Evolutionary conservation across 92 coral and sea anemone species (phyloP), one percentile per base, ranked within the genome.

Genomic region (Montipora capitata): DNA sequence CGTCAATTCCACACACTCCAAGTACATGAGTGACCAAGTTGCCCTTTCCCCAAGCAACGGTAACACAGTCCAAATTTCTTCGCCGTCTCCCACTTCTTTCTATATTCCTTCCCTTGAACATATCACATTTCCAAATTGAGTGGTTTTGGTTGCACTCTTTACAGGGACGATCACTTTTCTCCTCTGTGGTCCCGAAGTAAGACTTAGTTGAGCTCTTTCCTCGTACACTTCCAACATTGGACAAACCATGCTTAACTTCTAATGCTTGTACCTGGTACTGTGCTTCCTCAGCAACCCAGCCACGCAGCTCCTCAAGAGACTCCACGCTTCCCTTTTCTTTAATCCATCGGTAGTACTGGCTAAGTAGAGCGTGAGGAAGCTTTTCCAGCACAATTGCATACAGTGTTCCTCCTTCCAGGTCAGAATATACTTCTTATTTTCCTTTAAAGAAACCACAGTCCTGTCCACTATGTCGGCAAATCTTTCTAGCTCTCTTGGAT

Each of bases 381-480:
- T 88, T 91, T 74, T 94, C 93, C 15, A 85, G 61, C n/a, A 93
- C 79, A 59, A 83, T 84, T 20, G 89, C 87, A 48, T 91, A 87
- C 72, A 94, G 69, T 17, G 94, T 87, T 70, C 91, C 96, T 9
- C 68, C 85, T 79, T 91, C 94, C 59, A 94, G 79, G 42, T 90
- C 96, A 54, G 94, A 83, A n/a, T 58, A 59, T 20, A 20, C 27
- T 87, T 87, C 12, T 79, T 83, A 65, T 87, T 87, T 57, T 75
- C 88, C 40, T 90, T 85, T 13, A 90, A 58, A 44, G 70, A 77
- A 20, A 90, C 68, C 63, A 90, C 88, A 45, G 94, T 92, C 77
- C 77, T 76, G 54, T 81, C 77, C 1, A 82, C 35, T 17, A 87
- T 74, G 72, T 80, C 84, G 12, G 92, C 89, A 87, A 74, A 81